A percentile compares a stretch with the other conserved stretches of the same genome.
Evolutionary conservation across 2,888 invertebrate genomes (phyloP).

Genomic region (Pandemis heparana): DNA sequence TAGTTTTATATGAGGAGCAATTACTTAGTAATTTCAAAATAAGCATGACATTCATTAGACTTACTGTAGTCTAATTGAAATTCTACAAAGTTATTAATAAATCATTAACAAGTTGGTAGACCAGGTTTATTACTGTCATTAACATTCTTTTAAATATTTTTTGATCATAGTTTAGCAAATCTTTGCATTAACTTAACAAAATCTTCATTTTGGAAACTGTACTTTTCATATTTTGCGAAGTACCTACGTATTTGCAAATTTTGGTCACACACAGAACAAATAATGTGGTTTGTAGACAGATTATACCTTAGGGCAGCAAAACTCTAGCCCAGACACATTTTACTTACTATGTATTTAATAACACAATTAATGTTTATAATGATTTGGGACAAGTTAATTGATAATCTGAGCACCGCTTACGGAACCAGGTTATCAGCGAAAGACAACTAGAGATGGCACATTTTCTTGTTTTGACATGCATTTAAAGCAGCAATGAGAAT

Average conservation of each 20-base stretch:
- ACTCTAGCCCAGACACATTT: background rate
- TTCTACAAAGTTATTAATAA: no score
- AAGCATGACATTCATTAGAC: no score
- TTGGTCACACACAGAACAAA: background rate
- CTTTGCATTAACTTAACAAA: no score
- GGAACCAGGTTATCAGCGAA: slow-evolving; percentile 35
- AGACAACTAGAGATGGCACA: slow-evolving; percentile 34
- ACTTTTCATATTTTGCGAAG: background rate
- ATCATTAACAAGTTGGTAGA: no score
- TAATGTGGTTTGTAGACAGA: background rate
- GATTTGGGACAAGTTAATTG: background rate
- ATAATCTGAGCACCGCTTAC: slow-evolving; percentile 6
- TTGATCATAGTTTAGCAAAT: no score
- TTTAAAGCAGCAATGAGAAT: slow-evolving; percentile 8
- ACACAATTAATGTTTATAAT: background rate
- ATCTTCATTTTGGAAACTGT: no score
- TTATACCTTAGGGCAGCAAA: background rate
- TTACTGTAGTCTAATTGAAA: no score
- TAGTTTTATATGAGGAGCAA: no score
- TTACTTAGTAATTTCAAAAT: no score
- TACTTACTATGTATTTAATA: background rate
- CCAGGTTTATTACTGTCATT: no score
- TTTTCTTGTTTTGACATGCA: slow-evolving; percentile 40
- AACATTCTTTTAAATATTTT: no score
- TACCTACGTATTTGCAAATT: background rate